Evolutionary conservation across 2,113 vertebrate genomes (phyloP).

Genomic region (Orycteropus afer): DNA sequence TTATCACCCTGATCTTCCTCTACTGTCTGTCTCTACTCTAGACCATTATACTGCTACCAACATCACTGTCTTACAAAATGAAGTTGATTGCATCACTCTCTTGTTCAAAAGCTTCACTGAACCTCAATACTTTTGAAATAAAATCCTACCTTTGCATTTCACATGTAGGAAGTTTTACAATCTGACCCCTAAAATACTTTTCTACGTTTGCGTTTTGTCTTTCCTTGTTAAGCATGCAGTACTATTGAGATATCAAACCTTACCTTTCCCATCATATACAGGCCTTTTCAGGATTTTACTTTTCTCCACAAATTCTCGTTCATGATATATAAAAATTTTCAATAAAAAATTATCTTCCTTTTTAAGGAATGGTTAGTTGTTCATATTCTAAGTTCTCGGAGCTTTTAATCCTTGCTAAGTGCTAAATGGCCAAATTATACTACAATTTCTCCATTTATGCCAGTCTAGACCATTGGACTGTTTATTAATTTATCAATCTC

Average conservation of each 20-base stretch:
- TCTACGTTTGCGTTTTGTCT: background rate
- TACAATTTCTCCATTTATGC: background rate
- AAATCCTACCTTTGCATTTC: background rate
- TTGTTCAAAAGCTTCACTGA: background rate
- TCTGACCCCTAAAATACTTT: background rate
- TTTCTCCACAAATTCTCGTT: background rate
- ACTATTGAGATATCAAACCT: background rate
- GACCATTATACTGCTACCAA: background rate
- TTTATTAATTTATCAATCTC: constrained; percentile 1
- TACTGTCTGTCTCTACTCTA: background rate
- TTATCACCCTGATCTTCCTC: background rate
- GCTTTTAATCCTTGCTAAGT: background rate
- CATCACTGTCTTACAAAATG: background rate
- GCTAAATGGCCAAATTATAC: background rate
- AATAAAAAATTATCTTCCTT: background rate
- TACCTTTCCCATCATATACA: background rate
- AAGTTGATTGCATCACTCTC: background rate
- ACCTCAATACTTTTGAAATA: background rate
- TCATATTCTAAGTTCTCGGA: background rate
- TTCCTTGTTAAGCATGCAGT: background rate
- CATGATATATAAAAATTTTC: background rate
- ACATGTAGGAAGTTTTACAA: background rate
- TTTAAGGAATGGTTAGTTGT: background rate
- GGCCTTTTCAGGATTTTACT: background rate
- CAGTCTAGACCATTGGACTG: background rate